phyloP scores from a whole-genome alignment of 1,140 invertebrate species.

The Musca domestica region DNA sequence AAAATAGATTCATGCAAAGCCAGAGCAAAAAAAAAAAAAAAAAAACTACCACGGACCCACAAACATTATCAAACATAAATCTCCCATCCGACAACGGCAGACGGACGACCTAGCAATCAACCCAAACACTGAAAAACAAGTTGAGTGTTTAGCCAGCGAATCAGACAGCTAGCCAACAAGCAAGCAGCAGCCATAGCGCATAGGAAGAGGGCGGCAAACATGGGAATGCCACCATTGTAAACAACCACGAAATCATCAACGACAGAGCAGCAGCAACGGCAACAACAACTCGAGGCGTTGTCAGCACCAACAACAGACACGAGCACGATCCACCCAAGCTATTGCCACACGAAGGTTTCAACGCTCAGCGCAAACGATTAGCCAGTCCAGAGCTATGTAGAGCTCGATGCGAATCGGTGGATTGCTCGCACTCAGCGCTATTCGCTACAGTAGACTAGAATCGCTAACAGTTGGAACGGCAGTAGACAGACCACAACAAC shows the following conservation, averaged over 20 bases:
- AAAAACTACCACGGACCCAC: background rate
- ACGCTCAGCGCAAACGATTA: slow-evolving; percentile 11
- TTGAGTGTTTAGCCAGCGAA: background rate
- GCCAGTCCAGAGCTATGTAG: slow-evolving; percentile 27
- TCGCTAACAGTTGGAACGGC: background rate
- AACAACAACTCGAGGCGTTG: slow-evolving; percentile 2
- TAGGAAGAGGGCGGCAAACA: background rate
- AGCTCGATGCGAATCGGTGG: slow-evolving; percentile 26
- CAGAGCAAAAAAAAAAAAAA: background rate
- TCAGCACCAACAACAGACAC: background rate
- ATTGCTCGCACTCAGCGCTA: slow-evolving; percentile 14
- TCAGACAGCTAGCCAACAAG: no score
- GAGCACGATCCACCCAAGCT: background rate
- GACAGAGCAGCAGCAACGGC: background rate
- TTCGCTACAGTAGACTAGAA: background rate
- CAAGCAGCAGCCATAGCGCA: no score
- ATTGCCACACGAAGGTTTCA: slow-evolving; percentile 22
- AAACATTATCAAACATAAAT: no score
- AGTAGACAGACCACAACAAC: background rate
- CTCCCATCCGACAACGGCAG: no score
- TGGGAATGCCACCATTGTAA: background rate
- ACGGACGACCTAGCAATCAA: no score
- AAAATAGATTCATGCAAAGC: no score
- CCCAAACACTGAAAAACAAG: background rate
- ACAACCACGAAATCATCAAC: background rate